These are phyloP conservation scores for Dione juno DNA, from an alignment of 2,888 invertebrate species.

Conservation along the genomic window DNA sequence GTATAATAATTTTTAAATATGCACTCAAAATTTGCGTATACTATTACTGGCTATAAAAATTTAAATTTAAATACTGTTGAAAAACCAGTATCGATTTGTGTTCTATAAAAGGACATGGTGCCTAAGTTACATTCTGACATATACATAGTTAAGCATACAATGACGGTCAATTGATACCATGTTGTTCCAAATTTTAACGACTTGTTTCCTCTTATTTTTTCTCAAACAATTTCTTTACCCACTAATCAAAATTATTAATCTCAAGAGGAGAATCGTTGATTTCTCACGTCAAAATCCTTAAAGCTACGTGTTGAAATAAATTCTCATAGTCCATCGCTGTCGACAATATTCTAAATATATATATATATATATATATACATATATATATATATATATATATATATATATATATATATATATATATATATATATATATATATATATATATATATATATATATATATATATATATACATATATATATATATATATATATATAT, in stretches of 20 bases:
- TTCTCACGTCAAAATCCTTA: conserved; percentile 38
- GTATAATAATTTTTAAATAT: too few relatives aligned
- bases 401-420: too few relatives aligned
- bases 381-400: too few relatives aligned
- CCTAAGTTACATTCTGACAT: neutral
- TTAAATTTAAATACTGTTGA: neutral
- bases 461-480: too few relatives aligned
- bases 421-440: too few relatives aligned
- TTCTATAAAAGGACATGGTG: neutral
- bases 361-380: too few relatives aligned
- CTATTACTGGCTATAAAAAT: too few relatives aligned
- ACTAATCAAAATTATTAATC: conserved; percentile 9
- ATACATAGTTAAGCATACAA: neutral
- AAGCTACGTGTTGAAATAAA: conserved; percentile 37
- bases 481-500: too few relatives aligned
- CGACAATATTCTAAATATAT: neutral
- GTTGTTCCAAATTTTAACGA: neutral
- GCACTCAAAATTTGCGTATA: too few relatives aligned
- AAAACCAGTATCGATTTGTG: neutral
- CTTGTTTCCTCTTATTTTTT: neutral
- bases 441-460: too few relatives aligned
- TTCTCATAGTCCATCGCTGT: neutral
- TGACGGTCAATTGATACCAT: neutral
- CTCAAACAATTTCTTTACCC: conserved; percentile 4
- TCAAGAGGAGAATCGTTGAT: conserved; percentile 23